A percentile compares a stretch with the other conserved stretches of the same genome.
Conservation (phyloP, 2,888 invertebrate species). For the Pomacea canaliculata region DNA sequence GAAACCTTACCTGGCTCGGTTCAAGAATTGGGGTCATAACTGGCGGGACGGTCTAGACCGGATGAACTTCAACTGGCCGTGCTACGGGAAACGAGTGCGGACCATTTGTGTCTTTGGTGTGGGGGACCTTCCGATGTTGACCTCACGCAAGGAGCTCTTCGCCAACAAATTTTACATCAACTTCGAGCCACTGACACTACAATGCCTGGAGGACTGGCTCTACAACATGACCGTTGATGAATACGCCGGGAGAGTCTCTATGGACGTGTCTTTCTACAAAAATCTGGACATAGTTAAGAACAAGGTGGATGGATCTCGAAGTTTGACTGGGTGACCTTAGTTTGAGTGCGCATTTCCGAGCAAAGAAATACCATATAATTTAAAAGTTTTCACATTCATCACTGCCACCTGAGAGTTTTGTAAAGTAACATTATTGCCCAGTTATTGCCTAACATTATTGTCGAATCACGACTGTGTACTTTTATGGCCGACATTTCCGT, state of each 20-base stretch:
- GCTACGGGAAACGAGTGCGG: conserved; percentile 51
- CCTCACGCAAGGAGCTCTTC: conserved; percentile 49
- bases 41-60: conserved; percentile 32
- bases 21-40: conserved; percentile 53
- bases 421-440: too few species aligned
- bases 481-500: too few species aligned
- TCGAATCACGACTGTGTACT: too few species aligned
- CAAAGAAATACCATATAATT: too few species aligned
- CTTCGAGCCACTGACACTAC: conserved; percentile 48
- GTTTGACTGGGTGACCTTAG: too few species aligned
- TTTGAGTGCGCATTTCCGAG: too few species aligned
- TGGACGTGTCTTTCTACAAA: conserved; percentile 28
- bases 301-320: conserved; percentile 7
- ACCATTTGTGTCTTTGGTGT: conserved; percentile 59
- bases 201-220: conserved; percentile 60
- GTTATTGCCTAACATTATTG: too few species aligned
- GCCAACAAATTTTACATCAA: conserved; percentile 59
- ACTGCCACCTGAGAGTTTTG: too few species aligned
- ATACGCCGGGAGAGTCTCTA: conserved; percentile 24
- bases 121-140: conserved; percentile 49
- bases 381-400: too few species aligned
- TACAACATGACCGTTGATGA: conserved; percentile 35
- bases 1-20: conserved; percentile 52
- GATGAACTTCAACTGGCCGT: conserved; percentile 45
- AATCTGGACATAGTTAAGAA: conserved; percentile 26